These are phyloP conservation scores for Diachasma alloeum DNA, from an alignment of 1,140 invertebrate genomes.

Conservation along the genomic window DNA sequence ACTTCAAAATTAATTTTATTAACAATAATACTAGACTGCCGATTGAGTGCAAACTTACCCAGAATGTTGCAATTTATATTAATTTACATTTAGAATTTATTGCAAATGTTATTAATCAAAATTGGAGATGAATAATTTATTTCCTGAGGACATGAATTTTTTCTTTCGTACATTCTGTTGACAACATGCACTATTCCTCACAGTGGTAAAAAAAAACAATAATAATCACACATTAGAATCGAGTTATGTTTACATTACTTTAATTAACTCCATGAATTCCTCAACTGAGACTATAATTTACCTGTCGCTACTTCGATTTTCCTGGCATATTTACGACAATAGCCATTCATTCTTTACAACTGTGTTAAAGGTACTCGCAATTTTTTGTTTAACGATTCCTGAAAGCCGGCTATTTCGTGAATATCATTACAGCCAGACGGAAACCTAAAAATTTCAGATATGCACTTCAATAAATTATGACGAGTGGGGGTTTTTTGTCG, in stretches of 20 bases:
- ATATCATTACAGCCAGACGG: background rate
- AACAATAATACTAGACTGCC: too few relatives aligned
- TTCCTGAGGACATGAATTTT: too few relatives aligned
- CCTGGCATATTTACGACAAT: background rate
- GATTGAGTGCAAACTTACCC: too few relatives aligned
- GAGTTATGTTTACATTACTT: too few relatives aligned
- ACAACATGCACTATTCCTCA: too few relatives aligned
- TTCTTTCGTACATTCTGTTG: too few relatives aligned
- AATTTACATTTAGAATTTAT: too few relatives aligned
- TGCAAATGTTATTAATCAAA: too few relatives aligned
- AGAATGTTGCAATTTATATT: too few relatives aligned
- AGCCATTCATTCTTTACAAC: background rate
- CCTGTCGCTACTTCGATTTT: background rate
- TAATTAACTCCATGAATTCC: background rate
- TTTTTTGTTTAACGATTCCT: background rate
- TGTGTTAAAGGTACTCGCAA: background rate
- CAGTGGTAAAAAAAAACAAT: background rate
- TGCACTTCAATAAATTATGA: background rate
- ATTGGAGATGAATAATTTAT: too few relatives aligned
- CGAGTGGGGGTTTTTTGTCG: slow-evolving; percentile 8
- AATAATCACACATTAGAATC: background rate
- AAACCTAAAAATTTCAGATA: background rate
- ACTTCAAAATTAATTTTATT: too few relatives aligned
- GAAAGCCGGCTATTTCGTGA: background rate
- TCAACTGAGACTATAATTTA: background rate